phyloP scores from a whole-genome alignment of 1,140 invertebrate genomes.

The Trichonephila clavata region DNA sequence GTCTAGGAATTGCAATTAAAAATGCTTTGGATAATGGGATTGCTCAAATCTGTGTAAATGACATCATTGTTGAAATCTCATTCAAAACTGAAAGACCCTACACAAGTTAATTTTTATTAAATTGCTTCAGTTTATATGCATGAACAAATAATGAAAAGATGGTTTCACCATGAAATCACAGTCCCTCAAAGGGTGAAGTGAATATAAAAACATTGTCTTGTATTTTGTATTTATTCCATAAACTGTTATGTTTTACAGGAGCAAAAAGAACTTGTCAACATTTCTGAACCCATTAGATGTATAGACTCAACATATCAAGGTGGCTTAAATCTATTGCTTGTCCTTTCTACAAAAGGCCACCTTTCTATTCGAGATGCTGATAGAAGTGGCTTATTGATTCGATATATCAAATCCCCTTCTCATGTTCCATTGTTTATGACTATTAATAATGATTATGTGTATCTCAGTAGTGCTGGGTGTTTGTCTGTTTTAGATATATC shows the following conservation, averaged over 20 bases:
- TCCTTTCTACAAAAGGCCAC: not conserved
- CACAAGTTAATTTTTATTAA: too few species aligned
- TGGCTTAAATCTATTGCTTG: not conserved
- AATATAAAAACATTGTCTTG: too few species aligned
- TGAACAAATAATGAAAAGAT: too few species aligned
- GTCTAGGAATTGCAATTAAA: too few species aligned
- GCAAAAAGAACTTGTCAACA: not conserved
- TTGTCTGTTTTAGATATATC: constrained; percentile 19
- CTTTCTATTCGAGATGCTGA: constrained; percentile 39
- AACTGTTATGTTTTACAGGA: not conserved
- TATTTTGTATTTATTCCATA: too few species aligned
- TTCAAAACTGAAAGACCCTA: too few species aligned
- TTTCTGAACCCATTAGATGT: constrained; percentile 1
- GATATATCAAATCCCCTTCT: constrained; percentile 11
- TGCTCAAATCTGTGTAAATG: too few species aligned
- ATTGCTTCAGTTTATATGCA: too few species aligned
- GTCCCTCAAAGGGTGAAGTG: too few species aligned
- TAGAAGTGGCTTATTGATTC: constrained; percentile 41
- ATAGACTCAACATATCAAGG: constrained; percentile 38
- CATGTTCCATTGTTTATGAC: constrained; percentile 18
- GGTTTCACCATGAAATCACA: too few species aligned
- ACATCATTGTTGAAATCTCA: too few species aligned
- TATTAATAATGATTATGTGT: constrained; percentile 42
- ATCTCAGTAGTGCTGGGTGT: constrained; percentile 6
- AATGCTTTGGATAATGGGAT: too few species aligned